A percentile compares a stretch with the other conserved stretches of the same genome.
These are phyloP conservation scores for Poecile atricapillus DNA, from an alignment of 2,113 vertebrate genomes.

Conservation along the genomic window DNA sequence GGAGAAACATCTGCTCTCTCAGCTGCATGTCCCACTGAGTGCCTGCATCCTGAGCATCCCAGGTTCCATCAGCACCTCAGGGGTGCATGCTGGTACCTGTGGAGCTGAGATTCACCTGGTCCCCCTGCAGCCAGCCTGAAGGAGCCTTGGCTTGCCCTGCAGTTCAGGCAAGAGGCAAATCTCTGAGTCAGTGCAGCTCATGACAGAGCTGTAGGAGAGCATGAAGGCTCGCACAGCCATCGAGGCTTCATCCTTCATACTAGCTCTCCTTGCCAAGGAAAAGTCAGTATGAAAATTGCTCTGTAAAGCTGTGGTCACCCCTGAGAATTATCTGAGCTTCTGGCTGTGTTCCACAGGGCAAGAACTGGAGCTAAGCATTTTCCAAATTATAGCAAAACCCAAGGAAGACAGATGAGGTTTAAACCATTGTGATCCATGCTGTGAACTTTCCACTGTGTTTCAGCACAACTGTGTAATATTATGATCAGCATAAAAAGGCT, in stretches of 20 bases:
- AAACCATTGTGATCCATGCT: background rate
- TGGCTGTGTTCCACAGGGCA: constrained; percentile 11
- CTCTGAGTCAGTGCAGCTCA: background rate
- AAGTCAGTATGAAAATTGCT: background rate
- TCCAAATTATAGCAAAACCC: constrained; percentile 32
- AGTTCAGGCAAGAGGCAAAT: fast-evolving
- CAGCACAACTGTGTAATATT: background rate
- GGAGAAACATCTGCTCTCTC: background rate
- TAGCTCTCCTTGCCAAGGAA: background rate
- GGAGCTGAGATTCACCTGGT: background rate
- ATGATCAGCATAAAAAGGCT: background rate
- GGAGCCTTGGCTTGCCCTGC: background rate
- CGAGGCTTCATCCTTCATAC: background rate
- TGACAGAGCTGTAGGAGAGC: background rate
- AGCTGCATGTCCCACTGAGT: background rate
- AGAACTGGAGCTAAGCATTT: constrained; percentile 15
- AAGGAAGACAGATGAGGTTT: constrained; percentile 12
- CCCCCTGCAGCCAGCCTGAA: background rate
- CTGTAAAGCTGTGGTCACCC: constrained; percentile 7
- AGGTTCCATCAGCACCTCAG: too few relatives aligned
- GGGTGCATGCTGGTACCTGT: background rate
- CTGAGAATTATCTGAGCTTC: constrained; percentile 11
- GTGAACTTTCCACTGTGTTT: background rate
- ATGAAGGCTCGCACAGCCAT: background rate
- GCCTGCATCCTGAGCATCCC: background rate